phyloP scores from a whole-genome alignment of 2,113 vertebrate species.

The Phycodurus eques region DNA sequence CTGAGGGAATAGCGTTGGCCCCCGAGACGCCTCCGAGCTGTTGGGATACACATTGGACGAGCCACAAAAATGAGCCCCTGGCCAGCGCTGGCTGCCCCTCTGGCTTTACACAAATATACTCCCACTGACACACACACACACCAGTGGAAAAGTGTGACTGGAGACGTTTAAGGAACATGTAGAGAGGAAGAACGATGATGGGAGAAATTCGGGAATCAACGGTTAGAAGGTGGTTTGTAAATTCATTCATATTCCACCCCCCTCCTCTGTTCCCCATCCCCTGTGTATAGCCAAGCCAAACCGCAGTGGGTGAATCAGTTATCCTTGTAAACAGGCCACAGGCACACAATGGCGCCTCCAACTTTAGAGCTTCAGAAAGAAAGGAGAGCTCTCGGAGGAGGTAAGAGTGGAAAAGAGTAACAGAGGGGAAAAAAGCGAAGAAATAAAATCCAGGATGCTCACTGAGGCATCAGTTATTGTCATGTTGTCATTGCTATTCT shows the following conservation, averaged over 20 bases:
- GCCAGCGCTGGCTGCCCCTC: constrained; percentile 48
- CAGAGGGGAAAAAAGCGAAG: neutral
- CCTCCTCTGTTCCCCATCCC: neutral
- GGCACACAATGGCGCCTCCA: constrained; percentile 69
- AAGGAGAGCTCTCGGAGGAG: constrained; percentile 24
- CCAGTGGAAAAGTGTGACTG: constrained; percentile 59
- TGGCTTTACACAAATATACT: constrained; percentile 59
- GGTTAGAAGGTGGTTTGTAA: constrained; percentile 37
- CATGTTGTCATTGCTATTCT: neutral
- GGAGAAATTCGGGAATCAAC: constrained; percentile 48
- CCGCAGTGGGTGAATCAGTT: constrained; percentile 67
- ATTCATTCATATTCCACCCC: constrained; percentile 67
- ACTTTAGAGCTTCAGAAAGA: constrained; percentile 41
- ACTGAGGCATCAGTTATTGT: neutral
- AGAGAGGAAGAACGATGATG: constrained; percentile 43
- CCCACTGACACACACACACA: constrained; percentile 49
- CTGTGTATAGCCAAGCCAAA: constrained; percentile 49
- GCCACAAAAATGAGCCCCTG: constrained; percentile 55
- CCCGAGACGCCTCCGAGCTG: constrained; percentile 48
- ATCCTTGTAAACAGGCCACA: constrained; percentile 69
- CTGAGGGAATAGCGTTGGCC: constrained; percentile 64
- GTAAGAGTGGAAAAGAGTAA: neutral
- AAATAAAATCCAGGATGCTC: neutral
- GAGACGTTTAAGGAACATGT: constrained; percentile 43
- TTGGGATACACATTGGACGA: constrained; percentile 61